Evolutionary conservation across 2,797 vertebrate genomes (phyloP).

Genomic region (Anniella stebbinsi): DNA sequence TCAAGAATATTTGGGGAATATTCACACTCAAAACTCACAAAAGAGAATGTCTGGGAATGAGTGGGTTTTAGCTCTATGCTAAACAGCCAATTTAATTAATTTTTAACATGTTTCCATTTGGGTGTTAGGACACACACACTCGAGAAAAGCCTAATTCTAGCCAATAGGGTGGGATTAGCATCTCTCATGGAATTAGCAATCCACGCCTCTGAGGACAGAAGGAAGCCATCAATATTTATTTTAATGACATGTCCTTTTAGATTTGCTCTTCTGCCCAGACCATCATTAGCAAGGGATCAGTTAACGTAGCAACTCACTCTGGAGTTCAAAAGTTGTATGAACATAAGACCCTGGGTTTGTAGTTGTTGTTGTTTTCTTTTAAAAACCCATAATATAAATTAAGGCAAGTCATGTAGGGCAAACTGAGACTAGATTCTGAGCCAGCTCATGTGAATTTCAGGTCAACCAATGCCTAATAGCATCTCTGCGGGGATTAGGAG

Average conservation of each 20-base stretch:
- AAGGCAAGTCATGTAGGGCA: constrained; percentile 59
- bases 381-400: constrained; percentile 22
- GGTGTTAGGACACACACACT: background rate
- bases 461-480: constrained; percentile 78
- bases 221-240: background rate
- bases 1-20: background rate
- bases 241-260: constrained; percentile 24
- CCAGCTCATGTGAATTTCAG: constrained; percentile 78
- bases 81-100: background rate
- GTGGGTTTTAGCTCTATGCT: background rate
- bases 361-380: too few relatives aligned
- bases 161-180: background rate
- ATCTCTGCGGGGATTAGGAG: constrained; percentile 77
- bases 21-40: background rate
- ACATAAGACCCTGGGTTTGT: constrained; percentile 5
- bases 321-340: constrained; percentile 7
- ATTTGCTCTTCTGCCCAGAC: background rate
- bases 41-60: background rate
- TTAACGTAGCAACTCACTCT: background rate
- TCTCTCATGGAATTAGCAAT: background rate
- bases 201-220: constrained; percentile 23
- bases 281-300: background rate
- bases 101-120: background rate
- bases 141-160: background rate
- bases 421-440: constrained; percentile 64